Base-by-base conservation (phyloP, 1,140 invertebrate genomes). In the Thalassaphorura encarpata region DNA sequence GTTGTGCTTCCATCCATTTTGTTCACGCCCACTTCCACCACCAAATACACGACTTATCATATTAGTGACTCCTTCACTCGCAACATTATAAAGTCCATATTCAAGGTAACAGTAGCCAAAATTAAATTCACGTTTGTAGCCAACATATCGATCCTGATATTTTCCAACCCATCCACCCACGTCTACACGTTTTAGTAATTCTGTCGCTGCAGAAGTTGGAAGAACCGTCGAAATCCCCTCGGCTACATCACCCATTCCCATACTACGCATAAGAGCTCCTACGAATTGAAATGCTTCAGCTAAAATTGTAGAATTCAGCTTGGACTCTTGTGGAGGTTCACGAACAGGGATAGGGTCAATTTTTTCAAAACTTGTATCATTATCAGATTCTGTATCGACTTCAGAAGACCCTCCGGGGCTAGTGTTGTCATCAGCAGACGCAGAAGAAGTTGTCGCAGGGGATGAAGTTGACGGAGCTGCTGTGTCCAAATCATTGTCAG, bases 41-140 rank as follows among this genome's bases (percentile, higher is more conserved):
- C 13, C 49, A 19, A 59, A 58, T 31, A 65, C 31, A 46, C 54
- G n/a, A 26, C 49, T 51, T 0, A 62, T 19, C 15, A 62, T 33
- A 43, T 60, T 65, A 19, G 39, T 26, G 18, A 65, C 31, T 23
- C 64, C 64, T 39, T 63, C 61, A 27, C 45, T 59, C 16, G 58
- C 59, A n/a, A 66, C 49, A 36, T 63, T 61, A 42, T 56, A 66
- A 26, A 66, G 28, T 1, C 40, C 41, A 27, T 66, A 66, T 46
- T 66, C 64, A 23, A 66, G 15, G 42, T 66, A 66, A 50, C 64
- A 66, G 50, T 63, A 66, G 41, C 64, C 64, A 19, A 66, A 26
- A 39, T 58, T 66, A 46, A 61, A 66, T 42, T 66, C 64, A 8
- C 64, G 21, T 0, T 54, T 41, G 54, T 55, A 66, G 1, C 23